Conservation (phyloP, 2,113 vertebrate genomes). For the Alethe castanea region DNA sequence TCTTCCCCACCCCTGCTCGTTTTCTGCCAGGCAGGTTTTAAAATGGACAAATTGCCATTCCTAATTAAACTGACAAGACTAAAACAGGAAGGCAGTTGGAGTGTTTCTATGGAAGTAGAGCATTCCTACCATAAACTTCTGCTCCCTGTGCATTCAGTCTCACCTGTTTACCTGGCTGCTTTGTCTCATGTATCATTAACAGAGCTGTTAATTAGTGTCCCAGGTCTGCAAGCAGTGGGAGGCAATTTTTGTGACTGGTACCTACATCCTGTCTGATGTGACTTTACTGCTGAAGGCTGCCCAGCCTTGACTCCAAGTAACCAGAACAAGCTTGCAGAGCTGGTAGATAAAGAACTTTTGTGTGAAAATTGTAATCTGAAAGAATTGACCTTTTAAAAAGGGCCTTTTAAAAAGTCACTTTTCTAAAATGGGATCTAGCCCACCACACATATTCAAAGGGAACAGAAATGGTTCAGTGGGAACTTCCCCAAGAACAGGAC, state of each 20-base stretch:
- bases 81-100: not conserved
- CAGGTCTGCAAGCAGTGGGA: not conserved
- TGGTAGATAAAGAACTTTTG: not conserved
- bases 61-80: not conserved
- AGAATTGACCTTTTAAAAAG: not conserved
- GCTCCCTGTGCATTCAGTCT: not conserved
- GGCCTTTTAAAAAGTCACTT: not conserved
- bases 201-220: slow-evolving; percentile 23
- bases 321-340: not conserved
- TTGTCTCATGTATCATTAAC: not conserved
- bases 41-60: not conserved
- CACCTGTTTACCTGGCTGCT: not conserved
- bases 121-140: not conserved
- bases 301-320: not conserved
- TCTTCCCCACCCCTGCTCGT: not conserved
- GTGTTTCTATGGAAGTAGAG: not conserved
- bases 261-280: not conserved
- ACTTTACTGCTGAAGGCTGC: not conserved
- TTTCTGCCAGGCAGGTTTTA: not conserved
- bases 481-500: not conserved
- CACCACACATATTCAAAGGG: not conserved
- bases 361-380: not conserved
- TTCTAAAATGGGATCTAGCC: not conserved
- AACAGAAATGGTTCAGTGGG: not conserved
- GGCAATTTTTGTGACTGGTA: not conserved